Conservation (phyloP, 1,140 invertebrate species). For the Camponotus vicinus region DNA sequence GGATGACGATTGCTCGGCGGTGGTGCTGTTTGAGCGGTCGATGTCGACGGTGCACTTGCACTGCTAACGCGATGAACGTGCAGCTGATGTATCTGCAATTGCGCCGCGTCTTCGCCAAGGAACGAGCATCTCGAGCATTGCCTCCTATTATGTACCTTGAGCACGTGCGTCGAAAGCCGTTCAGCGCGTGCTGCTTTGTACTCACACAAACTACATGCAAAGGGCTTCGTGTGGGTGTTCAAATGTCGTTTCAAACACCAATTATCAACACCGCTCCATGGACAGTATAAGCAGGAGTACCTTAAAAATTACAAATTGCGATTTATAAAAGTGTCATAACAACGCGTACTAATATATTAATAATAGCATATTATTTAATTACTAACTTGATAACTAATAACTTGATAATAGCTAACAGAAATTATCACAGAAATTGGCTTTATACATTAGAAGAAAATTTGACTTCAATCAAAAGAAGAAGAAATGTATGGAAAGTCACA, state of each 20-base stretch:
- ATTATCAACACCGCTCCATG: constrained; percentile 97
- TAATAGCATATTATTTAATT: no score
- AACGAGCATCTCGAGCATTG: constrained; percentile 95
- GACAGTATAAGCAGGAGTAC: constrained; percentile 94
- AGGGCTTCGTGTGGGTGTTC: constrained; percentile 96
- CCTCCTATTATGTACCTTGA: constrained; percentile 96
- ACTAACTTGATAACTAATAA: no score
- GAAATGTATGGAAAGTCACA: no score
- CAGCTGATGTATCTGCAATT: constrained; percentile 91
- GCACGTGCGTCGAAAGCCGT: constrained; percentile 94
- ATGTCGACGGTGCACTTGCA: constrained; percentile 69
- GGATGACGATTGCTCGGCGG: constrained; percentile 68
- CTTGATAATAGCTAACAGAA: no score
- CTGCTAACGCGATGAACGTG: constrained; percentile 86
- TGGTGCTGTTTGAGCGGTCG: constrained; percentile 55
- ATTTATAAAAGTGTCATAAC: no score
- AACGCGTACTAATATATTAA: background rate
- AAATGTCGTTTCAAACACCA: constrained; percentile 97
- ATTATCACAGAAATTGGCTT: no score
- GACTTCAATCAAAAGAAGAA: no score
- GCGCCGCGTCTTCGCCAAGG: constrained; percentile 92
- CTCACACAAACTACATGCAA: constrained; percentile 95
- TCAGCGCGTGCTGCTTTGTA: constrained; percentile 96
- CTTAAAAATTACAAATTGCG: constrained; percentile 73
- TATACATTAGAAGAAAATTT: no score